Conservation (phyloP, 2,113 vertebrate species). For the Chloebia gouldiae region DNA sequence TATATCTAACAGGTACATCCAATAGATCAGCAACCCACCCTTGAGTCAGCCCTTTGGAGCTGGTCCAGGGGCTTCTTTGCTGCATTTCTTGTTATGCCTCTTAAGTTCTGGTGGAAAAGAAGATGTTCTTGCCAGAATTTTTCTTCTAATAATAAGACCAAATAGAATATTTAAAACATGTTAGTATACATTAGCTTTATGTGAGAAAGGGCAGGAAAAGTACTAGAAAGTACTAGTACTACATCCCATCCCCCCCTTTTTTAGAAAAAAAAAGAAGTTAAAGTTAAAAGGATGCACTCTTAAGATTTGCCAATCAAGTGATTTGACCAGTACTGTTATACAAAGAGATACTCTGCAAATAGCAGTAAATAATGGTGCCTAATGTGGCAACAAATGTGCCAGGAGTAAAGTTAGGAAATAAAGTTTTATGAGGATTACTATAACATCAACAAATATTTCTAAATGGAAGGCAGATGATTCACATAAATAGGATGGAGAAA, state of each 20-base stretch:
- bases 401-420: background rate
- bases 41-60: too few species aligned
- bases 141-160: background rate
- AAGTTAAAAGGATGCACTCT: background rate
- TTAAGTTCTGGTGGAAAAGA: background rate
- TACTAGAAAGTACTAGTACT: background rate
- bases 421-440: background rate
- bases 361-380: background rate
- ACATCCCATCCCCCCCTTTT: background rate
- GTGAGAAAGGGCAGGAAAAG: background rate
- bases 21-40: too few species aligned
- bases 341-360: background rate
- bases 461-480: background rate
- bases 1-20: background rate
- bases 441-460: background rate
- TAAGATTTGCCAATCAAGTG: background rate
- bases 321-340: background rate
- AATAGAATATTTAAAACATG: background rate
- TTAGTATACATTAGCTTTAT: background rate
- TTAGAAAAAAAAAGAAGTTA: background rate
- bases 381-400: background rate
- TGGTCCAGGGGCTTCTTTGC: background rate
- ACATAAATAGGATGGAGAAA: background rate
- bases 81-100: background rate
- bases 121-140: background rate